Percentiles rank a stretch among this genome's conserved stretches.
These are phyloP conservation scores for Melierax canorus DNA, from an alignment of 2,113 vertebrate genomes.

Conservation along the genomic window DNA sequence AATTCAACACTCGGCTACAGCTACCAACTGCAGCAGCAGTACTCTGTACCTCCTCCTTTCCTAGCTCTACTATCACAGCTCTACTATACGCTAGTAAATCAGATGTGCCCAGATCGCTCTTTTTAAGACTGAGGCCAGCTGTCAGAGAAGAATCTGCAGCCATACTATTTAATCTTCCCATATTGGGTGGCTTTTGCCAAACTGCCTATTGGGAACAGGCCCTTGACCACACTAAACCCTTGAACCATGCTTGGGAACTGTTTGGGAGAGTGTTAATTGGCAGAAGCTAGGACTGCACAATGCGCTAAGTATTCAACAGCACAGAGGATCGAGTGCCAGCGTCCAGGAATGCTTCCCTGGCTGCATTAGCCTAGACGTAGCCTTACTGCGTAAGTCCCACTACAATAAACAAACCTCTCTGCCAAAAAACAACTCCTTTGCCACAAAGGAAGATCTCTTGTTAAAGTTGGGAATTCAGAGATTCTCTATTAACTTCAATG, in stretches of 20 bases:
- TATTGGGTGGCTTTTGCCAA: background rate
- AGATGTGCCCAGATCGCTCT: fast-evolving
- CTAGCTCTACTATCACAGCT: background rate
- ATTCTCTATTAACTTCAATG: background rate
- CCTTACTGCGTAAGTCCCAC: background rate
- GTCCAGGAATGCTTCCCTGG: conserved; percentile 36
- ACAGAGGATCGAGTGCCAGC: background rate
- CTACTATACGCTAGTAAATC: background rate
- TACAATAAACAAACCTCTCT: conserved; percentile 13
- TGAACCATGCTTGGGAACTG: background rate
- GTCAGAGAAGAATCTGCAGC: background rate
- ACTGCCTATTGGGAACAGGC: background rate
- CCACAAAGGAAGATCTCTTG: background rate
- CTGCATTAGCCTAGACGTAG: background rate
- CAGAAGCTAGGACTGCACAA: background rate
- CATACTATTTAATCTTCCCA: background rate
- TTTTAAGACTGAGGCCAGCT: background rate
- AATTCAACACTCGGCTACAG: background rate
- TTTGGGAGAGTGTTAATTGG: background rate
- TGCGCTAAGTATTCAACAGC: background rate
- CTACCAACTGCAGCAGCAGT: background rate
- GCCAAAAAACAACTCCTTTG: background rate
- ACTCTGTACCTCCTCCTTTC: background rate
- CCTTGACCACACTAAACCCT: background rate
- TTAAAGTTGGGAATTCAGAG: background rate